These are phyloP conservation scores for Pogona vitticeps DNA, from an alignment of 2,113 vertebrate genomes.

Conservation along the genomic window DNA sequence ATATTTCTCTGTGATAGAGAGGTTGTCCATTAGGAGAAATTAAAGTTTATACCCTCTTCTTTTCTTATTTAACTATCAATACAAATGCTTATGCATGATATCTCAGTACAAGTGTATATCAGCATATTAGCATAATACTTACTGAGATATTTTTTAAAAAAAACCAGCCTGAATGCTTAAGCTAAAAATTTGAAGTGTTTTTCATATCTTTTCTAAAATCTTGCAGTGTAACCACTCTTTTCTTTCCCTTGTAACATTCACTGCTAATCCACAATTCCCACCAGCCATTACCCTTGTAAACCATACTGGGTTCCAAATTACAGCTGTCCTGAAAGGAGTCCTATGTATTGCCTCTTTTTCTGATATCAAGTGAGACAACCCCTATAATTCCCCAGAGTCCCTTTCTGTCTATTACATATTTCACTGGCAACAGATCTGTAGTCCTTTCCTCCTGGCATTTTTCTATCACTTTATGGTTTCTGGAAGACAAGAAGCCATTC, in stretches of 20 bases:
- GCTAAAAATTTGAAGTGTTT: not conserved
- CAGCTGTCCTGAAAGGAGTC: no score
- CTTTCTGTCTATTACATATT: not conserved
- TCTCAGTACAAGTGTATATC: not conserved
- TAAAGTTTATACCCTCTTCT: not conserved
- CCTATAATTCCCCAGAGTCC: no score
- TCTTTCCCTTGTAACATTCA: not conserved
- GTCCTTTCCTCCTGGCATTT: not conserved
- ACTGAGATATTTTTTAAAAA: not conserved
- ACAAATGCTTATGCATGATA: accelerated
- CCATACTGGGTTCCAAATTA: no score
- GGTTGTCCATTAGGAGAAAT: not conserved
- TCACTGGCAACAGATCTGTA: not conserved
- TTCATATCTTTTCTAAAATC: not conserved
- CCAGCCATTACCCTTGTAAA: not conserved
- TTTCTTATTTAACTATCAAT: not conserved
- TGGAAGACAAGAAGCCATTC: no score
- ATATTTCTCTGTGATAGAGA: not conserved
- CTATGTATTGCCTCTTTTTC: no score
- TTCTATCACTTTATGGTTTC: not conserved
- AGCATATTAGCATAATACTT: not conserved
- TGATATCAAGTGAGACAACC: no score
- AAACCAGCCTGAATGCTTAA: no score
- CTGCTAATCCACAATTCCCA: not conserved
- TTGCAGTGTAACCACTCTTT: not conserved